phyloP scores from a whole-genome alignment of 2,797 vertebrate species.

The Siniperca obscura region DNA sequence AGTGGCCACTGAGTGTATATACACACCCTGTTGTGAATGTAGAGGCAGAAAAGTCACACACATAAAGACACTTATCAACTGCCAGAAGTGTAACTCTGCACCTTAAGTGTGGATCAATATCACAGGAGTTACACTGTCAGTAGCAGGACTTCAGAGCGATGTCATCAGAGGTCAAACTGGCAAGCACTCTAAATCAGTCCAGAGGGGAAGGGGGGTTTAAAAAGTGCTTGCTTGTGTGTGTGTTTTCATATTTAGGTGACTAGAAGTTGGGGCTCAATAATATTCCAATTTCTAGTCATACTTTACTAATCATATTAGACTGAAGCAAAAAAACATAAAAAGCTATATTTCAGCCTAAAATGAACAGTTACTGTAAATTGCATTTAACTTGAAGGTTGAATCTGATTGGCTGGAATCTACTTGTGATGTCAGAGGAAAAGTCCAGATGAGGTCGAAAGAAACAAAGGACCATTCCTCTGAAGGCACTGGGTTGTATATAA shows the following conservation, averaged over 20 bases:
- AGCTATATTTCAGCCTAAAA: conserved; percentile 8
- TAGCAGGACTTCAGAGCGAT: conserved; percentile 4
- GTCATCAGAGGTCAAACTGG: conserved; percentile 38
- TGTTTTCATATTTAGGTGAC: conserved; percentile 42
- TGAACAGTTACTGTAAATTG: conserved; percentile 51
- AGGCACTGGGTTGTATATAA: conserved; percentile 96
- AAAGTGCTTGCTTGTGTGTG: conserved; percentile 35
- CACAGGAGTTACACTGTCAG: conserved; percentile 3
- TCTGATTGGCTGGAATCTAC: conserved; percentile 83
- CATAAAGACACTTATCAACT: background rate
- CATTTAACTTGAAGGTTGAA: conserved; percentile 70
- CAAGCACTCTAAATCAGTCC: conserved; percentile 27
- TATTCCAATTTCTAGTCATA: conserved; percentile 34
- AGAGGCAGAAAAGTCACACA: background rate
- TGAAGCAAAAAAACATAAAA: background rate
- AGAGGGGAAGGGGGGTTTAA: background rate
- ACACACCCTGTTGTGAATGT: conserved; percentile 7
- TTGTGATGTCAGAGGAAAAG: conserved; percentile 78
- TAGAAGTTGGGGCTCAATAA: conserved; percentile 27
- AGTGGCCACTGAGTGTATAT: conserved; percentile 3
- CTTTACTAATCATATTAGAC: conserved; percentile 16
- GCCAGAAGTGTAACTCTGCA: conserved; percentile 33
- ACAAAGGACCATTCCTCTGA: conserved; percentile 78
- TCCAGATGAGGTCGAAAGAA: conserved; percentile 73
- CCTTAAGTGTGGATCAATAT: conserved; percentile 5